phyloP scores from a whole-genome alignment of 2,113 vertebrate species.

The Columba janthina region DNA sequence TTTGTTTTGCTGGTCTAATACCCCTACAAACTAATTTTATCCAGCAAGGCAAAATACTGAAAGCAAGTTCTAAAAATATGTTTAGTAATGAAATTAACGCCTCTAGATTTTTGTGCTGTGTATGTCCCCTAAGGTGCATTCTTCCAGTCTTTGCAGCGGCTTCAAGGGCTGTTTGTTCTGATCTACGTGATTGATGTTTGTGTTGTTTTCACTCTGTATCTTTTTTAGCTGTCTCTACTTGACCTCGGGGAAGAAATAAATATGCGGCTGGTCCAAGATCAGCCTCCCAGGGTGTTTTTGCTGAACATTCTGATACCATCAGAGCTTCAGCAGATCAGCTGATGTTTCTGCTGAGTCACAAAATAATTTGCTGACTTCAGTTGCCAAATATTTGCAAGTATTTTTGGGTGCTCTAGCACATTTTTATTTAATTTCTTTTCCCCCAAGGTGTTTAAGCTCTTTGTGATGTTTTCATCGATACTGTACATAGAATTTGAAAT shows the following conservation, averaged over 20 bases:
- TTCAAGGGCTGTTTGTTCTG: not conserved
- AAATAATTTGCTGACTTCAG: not conserved
- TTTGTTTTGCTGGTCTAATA: not conserved
- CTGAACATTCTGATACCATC: not conserved
- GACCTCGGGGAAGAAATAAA: fast-evolving
- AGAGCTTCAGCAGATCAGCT: too few relatives aligned
- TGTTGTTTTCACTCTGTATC: not conserved
- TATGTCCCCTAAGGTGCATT: not conserved
- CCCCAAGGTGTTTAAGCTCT: not conserved
- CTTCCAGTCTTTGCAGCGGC: not conserved
- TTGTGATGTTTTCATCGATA: not conserved
- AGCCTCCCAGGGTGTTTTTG: not conserved
- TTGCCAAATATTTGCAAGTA: not conserved
- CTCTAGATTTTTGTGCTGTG: not conserved
- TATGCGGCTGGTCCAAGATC: not conserved
- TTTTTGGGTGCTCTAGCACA: not conserved
- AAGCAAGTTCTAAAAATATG: not conserved
- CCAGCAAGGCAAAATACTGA: not conserved
- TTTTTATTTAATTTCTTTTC: fast-evolving
- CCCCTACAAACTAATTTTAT: not conserved
- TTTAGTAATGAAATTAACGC: not conserved
- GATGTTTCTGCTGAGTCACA: not conserved
- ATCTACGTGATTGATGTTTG: not conserved
- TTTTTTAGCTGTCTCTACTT: not conserved
- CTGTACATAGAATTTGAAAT: not conserved